Percentiles rank a stretch among this genome's conserved stretches.
Conservation (phyloP, 2,113 vertebrate species). For the Siniperca knerii region DNA sequence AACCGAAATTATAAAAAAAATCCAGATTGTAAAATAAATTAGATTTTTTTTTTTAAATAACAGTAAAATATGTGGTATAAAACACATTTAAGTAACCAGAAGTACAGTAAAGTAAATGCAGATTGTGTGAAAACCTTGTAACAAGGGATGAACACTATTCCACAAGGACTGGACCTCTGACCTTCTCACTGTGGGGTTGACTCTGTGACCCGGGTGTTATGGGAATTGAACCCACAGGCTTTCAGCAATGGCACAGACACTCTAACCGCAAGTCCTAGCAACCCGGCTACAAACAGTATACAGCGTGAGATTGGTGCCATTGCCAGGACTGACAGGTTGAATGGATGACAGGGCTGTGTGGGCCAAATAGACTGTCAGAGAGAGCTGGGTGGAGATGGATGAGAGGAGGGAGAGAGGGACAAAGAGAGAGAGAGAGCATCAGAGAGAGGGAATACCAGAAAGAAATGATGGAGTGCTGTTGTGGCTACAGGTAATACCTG, state of each 20-base stretch:
- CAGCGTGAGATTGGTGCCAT: slow-evolving; percentile 41
- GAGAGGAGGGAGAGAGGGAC: slow-evolving; percentile 71
- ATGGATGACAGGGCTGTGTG: slow-evolving; percentile 73
- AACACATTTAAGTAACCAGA: too few relatives aligned
- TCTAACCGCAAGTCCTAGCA: slow-evolving; percentile 19
- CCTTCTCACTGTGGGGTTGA: slow-evolving; percentile 24
- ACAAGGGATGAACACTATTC: not conserved
- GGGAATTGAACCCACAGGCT: slow-evolving; percentile 34
- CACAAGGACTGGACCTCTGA: slow-evolving; percentile 29
- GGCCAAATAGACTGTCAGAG: slow-evolving; percentile 78
- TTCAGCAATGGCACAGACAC: slow-evolving; percentile 7
- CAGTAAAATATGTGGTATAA: not conserved
- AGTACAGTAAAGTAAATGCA: not conserved
- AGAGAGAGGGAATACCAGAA: slow-evolving; percentile 50
- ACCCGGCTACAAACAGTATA: slow-evolving; percentile 28
- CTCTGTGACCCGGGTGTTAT: slow-evolving; percentile 28
- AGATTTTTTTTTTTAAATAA: not conserved
- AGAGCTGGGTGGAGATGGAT: slow-evolving; percentile 76
- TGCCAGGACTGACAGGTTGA: slow-evolving; percentile 71
- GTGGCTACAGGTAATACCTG: slow-evolving; percentile 49
- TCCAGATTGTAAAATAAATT: not conserved
- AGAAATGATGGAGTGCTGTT: slow-evolving; percentile 68
- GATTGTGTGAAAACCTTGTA: not conserved
- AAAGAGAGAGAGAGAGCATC: slow-evolving; percentile 34
- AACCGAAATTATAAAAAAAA: not conserved